Conservation (phyloP, 2,888 invertebrate species). For the Leptopilina myrica region DNA sequence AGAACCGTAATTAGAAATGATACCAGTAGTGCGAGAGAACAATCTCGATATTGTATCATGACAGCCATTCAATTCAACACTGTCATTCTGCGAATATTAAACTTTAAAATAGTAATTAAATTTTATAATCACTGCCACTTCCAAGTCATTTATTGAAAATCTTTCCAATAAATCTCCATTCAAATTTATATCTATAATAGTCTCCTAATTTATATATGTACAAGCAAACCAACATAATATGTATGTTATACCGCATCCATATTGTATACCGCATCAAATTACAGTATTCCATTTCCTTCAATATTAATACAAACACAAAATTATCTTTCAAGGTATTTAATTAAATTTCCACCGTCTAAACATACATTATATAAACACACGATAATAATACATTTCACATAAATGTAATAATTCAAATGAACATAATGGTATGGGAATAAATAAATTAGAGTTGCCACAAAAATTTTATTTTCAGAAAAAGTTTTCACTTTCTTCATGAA, state of each 20-base stretch:
- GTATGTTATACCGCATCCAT: constrained; percentile 8
- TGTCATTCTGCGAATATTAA: constrained; percentile 2
- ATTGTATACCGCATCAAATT: constrained; percentile 25
- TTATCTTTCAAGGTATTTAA: neutral
- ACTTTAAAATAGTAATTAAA: constrained; percentile 3
- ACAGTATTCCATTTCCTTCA: constrained; percentile 17
- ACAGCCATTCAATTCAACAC: constrained; percentile 27
- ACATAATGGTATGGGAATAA: no score
- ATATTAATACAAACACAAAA: neutral
- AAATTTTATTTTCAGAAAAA: no score
- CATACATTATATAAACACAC: no score
- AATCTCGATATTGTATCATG: constrained; percentile 29
- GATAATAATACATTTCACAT: no score
- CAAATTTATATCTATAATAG: neutral
- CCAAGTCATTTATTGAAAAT: neutral
- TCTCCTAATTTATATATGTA: neutral
- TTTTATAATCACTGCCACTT: neutral
- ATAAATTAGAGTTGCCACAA: no score
- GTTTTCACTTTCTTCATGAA: no score
- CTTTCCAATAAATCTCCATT: neutral
- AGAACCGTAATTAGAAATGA: constrained; percentile 57
- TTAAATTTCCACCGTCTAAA: no score
- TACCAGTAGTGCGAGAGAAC: constrained; percentile 8
- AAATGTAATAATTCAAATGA: no score
- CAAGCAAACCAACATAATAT: neutral